phyloP scores from a whole-genome alignment of 1,140 invertebrate species.

The Centruroides vittatus region DNA sequence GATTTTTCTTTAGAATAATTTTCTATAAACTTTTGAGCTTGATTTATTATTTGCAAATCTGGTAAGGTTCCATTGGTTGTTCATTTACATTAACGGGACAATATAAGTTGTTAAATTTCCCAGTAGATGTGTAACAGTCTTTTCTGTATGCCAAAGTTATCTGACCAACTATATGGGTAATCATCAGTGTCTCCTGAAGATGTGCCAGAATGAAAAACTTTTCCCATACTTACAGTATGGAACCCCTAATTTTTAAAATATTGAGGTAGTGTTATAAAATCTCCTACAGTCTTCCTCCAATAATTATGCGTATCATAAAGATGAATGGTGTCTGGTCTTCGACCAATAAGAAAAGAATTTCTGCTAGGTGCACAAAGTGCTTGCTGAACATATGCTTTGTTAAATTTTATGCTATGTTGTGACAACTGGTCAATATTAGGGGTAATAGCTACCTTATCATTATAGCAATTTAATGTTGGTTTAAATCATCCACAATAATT shows the following conservation, averaged over 20 bases:
- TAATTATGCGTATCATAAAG: conserved; percentile 74
- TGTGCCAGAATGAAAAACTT: conserved; percentile 61
- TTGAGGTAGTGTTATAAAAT: conserved; percentile 73
- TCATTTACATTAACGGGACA: conserved; percentile 54
- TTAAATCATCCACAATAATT: conserved; percentile 65
- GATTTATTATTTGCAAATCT: conserved; percentile 47
- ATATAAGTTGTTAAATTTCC: conserved; percentile 41
- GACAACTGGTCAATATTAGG: conserved; percentile 60
- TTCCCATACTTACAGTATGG: conserved; percentile 62
- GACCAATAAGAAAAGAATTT: conserved; percentile 68
- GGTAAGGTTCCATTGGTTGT: conserved; percentile 59
- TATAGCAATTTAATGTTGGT: conserved; percentile 49
- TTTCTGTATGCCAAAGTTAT: conserved; percentile 54
- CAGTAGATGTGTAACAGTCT: neutral
- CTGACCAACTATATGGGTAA: conserved; percentile 65
- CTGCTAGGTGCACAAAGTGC: conserved; percentile 74
- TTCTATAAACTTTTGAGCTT: conserved; percentile 46
- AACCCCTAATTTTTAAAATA: conserved; percentile 70
- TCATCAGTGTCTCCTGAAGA: conserved; percentile 69
- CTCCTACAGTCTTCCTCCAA: conserved; percentile 56
- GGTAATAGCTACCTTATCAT: conserved; percentile 48
- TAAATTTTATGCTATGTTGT: conserved; percentile 42
- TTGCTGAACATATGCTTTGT: conserved; percentile 60
- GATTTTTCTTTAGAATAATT: conserved; percentile 4
- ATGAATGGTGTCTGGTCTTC: conserved; percentile 59